A percentile compares a stretch with the other conserved stretches of the same genome.
Evolutionary conservation across 2,888 invertebrate genomes (phyloP).

Genomic region (Eupithecia subfuscata): DNA sequence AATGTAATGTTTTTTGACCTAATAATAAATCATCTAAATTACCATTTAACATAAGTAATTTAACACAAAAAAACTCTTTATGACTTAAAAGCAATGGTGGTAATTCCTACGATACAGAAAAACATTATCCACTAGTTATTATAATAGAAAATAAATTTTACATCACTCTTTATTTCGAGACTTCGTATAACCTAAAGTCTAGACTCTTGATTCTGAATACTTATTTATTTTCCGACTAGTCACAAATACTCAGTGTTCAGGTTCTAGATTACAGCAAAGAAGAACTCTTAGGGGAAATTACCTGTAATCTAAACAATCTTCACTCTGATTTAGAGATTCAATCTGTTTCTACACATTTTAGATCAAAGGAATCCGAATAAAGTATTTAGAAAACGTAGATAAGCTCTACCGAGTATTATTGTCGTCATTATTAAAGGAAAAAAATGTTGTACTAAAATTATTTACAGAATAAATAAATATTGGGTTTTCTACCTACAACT

Average conservation of each 20-base stretch:
- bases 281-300: slow-evolving; percentile 41
- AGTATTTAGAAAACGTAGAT: neutral
- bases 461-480: neutral
- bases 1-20: no score
- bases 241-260: neutral
- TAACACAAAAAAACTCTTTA: no score
- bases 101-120: neutral
- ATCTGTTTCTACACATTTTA: slow-evolving; percentile 26
- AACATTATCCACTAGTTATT: neutral
- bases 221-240: neutral
- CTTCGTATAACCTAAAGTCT: neutral
- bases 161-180: neutral
- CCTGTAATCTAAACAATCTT: slow-evolving; percentile 38
- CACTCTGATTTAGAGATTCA: slow-evolving; percentile 29
- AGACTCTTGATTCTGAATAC: neutral
- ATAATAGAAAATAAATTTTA: neutral
- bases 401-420: neutral
- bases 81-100: neutral
- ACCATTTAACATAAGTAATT: no score
- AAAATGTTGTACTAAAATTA: neutral
- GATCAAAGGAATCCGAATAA: slow-evolving; percentile 8
- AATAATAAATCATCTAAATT: no score
- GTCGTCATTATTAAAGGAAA: neutral
- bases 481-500: neutral
- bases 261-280: slow-evolving; percentile 36